Base-by-base conservation (phyloP, 2,888 invertebrate species). In the Acronicta leporina region DNA sequence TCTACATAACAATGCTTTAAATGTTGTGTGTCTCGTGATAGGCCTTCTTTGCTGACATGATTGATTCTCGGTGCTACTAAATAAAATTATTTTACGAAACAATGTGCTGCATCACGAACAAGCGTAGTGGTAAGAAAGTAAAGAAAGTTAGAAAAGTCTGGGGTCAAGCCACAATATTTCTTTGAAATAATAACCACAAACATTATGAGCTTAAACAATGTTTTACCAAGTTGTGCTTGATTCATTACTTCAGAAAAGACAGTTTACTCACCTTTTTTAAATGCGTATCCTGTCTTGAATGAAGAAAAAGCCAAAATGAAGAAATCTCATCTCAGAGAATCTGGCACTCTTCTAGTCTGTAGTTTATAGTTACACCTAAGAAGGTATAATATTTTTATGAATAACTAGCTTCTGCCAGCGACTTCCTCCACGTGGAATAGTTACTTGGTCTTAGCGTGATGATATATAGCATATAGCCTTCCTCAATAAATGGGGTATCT, bases 121-220 rank as follows among this genome's bases (percentile, higher is more conserved):
- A 51, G 42, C 14, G 55, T 57, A 58, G 62, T 67, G 56, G 46
- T 61, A 75, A 71, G 77, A 77, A 80, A 79, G 82, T 69, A 66
- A 79, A 70, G 82, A 82, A 82, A 82, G 83, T 82, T 82, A 68
- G 78, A 73, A 79, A 82, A 73, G 46, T 59, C 59, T 64, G 63
- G 56, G 73, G 79, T 81, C 74, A 77, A 72, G 70, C 73, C 64
- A 41, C 69, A 64, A 61, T 61, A 67, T 65, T 76, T 63, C 74
- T 68, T 67, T 68, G 75, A 68, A 75, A 63, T 72, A 73, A 64
- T 67, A 73, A 79, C 77, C 76, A 67, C 71, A 74, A 68, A 45
- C 57, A 57, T 64, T 58, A 68, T 62, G 55, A 59, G 53, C 63
- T 52, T 65, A 62, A 65, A 68, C 64, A 58, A 65, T 47, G 61